Conservation (phyloP, 64 coral and sea anemone genomes). For the Stichodactyla mertensii region DNA sequence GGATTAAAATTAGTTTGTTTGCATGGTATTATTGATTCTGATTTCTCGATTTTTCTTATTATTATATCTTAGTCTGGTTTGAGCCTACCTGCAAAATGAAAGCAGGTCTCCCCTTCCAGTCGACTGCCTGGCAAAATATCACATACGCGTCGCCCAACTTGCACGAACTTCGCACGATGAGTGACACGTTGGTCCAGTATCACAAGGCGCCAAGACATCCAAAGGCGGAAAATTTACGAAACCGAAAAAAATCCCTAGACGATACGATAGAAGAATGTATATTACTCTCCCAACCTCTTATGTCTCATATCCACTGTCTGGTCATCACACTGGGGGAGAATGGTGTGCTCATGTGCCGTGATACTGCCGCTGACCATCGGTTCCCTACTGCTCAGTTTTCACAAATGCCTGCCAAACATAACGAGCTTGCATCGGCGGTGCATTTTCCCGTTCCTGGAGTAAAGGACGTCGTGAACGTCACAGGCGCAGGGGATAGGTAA, state of each 20-base stretch:
- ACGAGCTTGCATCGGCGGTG: conserved; percentile 66
- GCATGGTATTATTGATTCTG: neutral
- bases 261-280: conserved; percentile 79
- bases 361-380: conserved; percentile 65
- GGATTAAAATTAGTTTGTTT: too few relatives aligned
- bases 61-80: conserved; percentile 72
- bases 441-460: conserved; percentile 57
- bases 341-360: conserved; percentile 79
- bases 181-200: conserved; percentile 39
- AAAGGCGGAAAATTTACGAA: neutral
- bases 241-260: conserved; percentile 31
- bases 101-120: conserved; percentile 64
- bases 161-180: conserved; percentile 87
- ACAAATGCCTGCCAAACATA: conserved; percentile 36
- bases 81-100: conserved; percentile 93
- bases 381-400: conserved; percentile 52
- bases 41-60: neutral
- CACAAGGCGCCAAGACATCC: neutral
- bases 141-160: conserved; percentile 87
- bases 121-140: conserved; percentile 71
- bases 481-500: conserved; percentile 96
- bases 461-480: conserved; percentile 64
- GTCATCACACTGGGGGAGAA: conserved; percentile 80
- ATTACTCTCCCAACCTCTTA: conserved; percentile 67
- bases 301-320: conserved; percentile 79